phyloP scores from a whole-genome alignment of 2,888 invertebrate species.

The Drosophila yooni region DNA sequence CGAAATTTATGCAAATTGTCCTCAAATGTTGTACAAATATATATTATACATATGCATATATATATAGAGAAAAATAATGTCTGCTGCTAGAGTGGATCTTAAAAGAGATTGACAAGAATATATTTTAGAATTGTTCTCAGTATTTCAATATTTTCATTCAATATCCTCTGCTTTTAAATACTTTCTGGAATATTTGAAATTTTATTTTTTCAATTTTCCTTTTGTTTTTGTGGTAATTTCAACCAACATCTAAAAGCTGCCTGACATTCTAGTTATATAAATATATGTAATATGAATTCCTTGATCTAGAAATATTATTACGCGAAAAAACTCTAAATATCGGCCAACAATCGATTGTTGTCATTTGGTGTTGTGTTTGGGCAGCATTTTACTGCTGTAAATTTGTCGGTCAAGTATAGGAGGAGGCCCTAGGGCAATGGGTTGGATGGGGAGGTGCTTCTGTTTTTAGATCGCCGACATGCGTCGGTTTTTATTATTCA shows the following conservation, averaged over 20 bases:
- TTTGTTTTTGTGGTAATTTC: neutral
- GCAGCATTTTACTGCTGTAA: constrained; percentile 14
- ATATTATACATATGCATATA: neutral
- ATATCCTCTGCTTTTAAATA: neutral
- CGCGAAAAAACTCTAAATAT: neutral
- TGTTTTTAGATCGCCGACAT: constrained; percentile 25
- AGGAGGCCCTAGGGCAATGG: neutral
- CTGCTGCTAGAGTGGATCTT: neutral
- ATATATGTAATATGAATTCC: neutral
- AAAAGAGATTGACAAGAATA: neutral
- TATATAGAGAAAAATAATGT: neutral
- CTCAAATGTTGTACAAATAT: constrained; percentile 34
- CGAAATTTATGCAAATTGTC: constrained; percentile 62
- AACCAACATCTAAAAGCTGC: neutral
- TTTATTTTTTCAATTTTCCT: neutral
- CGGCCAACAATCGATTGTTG: constrained; percentile 17
- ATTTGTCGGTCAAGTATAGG: constrained; percentile 25
- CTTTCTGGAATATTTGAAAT: neutral
- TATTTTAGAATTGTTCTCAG: neutral
- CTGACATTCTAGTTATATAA: neutral
- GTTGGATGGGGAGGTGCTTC: neutral
- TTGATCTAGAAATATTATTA: neutral
- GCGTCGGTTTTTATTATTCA: constrained; percentile 48
- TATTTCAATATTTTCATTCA: neutral
- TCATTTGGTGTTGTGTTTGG: constrained; percentile 4